These are phyloP conservation scores for Hipparchia semele DNA, from an alignment of 2,888 invertebrate species.

Conservation along the genomic window DNA sequence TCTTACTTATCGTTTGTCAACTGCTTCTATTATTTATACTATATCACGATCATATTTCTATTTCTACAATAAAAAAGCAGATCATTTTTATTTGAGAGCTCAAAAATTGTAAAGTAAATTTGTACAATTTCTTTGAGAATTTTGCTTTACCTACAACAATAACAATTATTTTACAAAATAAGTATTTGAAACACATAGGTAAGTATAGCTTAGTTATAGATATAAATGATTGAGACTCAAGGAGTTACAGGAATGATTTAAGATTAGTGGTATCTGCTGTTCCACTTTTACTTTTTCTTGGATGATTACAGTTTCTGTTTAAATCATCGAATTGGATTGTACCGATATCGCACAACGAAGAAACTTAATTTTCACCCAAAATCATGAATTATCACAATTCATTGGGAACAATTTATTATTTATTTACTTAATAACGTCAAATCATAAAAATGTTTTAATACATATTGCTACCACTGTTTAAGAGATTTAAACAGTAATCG, in stretches of 20 bases:
- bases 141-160: too few relatives aligned
- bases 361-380: not conserved
- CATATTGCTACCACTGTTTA: not conserved
- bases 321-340: too few relatives aligned
- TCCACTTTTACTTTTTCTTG: not conserved
- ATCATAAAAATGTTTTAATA: too few relatives aligned
- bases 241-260: conserved; percentile 4
- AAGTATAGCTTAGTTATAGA: not conserved
- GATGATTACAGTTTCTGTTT: not conserved
- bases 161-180: not conserved
- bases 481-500: not conserved
- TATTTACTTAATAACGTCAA: not conserved
- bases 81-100: conserved; percentile 6
- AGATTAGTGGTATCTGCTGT: not conserved
- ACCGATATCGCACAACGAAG: not conserved
- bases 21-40: too few relatives aligned
- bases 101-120: not conserved
- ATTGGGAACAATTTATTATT: not conserved
- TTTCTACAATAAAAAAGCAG: conserved; percentile 11
- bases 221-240: conserved; percentile 8
- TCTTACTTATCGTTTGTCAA: too few relatives aligned
- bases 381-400: not conserved
- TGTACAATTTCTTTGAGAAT: too few relatives aligned
- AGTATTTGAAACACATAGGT: not conserved
- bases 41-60: not conserved